phyloP scores from a whole-genome alignment of 2,888 invertebrate species.

The Ophion ventricosus region DNA sequence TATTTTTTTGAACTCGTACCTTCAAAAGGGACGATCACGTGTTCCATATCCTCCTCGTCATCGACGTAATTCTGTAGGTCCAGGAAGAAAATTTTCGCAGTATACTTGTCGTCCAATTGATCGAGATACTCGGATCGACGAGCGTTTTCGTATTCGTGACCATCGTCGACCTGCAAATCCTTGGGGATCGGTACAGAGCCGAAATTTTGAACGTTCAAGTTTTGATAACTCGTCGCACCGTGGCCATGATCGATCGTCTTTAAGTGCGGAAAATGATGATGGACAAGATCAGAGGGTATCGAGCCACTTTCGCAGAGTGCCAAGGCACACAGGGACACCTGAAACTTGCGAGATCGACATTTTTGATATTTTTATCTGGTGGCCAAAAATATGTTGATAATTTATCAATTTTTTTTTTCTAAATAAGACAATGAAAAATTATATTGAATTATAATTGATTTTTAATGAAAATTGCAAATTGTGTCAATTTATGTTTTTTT shows the following conservation, averaged over 20 bases:
- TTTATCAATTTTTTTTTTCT: too few species aligned
- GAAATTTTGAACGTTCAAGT: slow-evolving; percentile 76
- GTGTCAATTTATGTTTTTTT: too few species aligned
- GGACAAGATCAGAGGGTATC: slow-evolving; percentile 69
- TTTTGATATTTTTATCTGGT: not conserved
- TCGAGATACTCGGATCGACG: slow-evolving; percentile 55
- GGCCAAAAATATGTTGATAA: not conserved
- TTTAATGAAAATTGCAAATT: too few species aligned
- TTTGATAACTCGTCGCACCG: slow-evolving; percentile 80
- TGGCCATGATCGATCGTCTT: slow-evolving; percentile 76
- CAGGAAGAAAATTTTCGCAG: slow-evolving; percentile 14
- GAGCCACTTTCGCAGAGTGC: slow-evolving; percentile 72
- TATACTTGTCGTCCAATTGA: slow-evolving; percentile 42
- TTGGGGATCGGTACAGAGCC: slow-evolving; percentile 72
- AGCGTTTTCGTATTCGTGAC: slow-evolving; percentile 32
- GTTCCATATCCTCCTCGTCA: slow-evolving; percentile 14
- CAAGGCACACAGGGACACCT: slow-evolving; percentile 72
- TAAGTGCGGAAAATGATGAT: slow-evolving; percentile 73
- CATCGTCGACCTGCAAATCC: slow-evolving; percentile 66
- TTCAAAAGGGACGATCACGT: slow-evolving; percentile 61
- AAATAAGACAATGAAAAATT: too few species aligned
- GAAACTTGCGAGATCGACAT: slow-evolving; percentile 45
- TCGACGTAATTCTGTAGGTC: slow-evolving; percentile 23
- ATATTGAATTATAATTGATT: too few species aligned
- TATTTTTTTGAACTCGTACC: slow-evolving; percentile 49